phyloP scores from a whole-genome alignment of 2,113 vertebrate genomes.

The Chunga burmeisteri region DNA sequence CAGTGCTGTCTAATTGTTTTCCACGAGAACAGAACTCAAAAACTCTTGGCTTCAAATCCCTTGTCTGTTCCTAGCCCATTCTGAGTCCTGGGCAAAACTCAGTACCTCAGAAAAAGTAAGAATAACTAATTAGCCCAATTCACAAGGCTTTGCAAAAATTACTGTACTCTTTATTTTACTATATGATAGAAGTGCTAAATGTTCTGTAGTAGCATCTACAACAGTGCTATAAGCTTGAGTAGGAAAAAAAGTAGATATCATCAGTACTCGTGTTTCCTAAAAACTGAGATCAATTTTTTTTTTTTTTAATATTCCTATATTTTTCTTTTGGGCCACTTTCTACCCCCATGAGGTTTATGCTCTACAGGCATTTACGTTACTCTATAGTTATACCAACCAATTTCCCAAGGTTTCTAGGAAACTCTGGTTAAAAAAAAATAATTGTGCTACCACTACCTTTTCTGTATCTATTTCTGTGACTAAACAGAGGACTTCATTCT shows the following conservation, averaged over 20 bases:
- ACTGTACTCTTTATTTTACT: background rate
- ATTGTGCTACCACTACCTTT: background rate
- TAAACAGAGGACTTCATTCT: slow-evolving; percentile 11
- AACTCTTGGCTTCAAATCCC: background rate
- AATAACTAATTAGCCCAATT: background rate
- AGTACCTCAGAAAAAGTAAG: background rate
- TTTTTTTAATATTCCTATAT: background rate
- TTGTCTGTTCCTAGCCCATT: background rate
- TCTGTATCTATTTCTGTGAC: background rate
- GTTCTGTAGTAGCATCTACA: background rate
- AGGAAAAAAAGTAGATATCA: background rate
- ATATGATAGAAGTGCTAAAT: background rate
- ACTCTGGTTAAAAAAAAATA: background rate
- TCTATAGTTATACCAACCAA: background rate
- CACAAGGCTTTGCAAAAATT: background rate
- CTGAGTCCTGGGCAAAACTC: background rate
- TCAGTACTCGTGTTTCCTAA: background rate
- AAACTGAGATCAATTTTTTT: background rate
- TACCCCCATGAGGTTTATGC: background rate
- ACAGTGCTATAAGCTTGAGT: background rate
- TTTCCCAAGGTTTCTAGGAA: background rate
- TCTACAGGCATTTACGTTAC: background rate
- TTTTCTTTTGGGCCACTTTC: background rate
- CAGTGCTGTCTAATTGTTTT: background rate
- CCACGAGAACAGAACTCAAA: background rate